phyloP scores from a whole-genome alignment of 2,888 invertebrate species.

The Nemoura dubitans region DNA sequence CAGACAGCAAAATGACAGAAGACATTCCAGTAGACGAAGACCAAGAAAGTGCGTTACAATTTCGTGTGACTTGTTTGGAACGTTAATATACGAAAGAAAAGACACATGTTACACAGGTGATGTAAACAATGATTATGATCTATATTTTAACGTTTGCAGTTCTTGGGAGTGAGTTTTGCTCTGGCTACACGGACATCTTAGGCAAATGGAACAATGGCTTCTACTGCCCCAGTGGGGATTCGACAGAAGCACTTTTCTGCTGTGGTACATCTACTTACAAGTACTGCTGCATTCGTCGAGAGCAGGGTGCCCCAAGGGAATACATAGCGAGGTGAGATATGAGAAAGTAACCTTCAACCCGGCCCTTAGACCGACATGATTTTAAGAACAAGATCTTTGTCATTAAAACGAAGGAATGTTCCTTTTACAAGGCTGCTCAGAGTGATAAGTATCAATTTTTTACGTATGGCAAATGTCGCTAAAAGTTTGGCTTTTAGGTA shows the following conservation, averaged over 20 bases:
- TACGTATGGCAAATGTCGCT: too few species aligned
- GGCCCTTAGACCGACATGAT: not conserved
- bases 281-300: conserved; percentile 57
- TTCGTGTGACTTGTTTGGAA: not conserved
- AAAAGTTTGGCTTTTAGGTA: too few species aligned
- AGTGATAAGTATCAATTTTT: too few species aligned
- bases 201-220: conserved; percentile 60
- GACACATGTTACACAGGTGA: not conserved
- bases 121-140: not conserved
- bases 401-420: too few species aligned
- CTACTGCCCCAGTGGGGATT: conserved; percentile 57
- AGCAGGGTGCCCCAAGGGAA: conserved; percentile 43
- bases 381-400: too few species aligned
- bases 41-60: not conserved
- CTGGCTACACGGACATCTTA: conserved; percentile 58
- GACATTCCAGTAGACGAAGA: not conserved
- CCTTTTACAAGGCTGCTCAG: too few species aligned
- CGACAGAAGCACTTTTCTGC: conserved; percentile 57
- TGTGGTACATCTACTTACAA: conserved; percentile 58
- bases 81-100: not conserved
- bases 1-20: not conserved
- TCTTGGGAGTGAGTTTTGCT: conserved; percentile 58
- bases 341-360: not conserved
- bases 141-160: conserved; percentile 3
- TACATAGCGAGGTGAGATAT: conserved; percentile 46